Evolutionary conservation across 2,113 vertebrate species (phyloP), one percentile per base, ranked within the genome.

Genomic region (Epinephelus fuscoguttatus): DNA sequence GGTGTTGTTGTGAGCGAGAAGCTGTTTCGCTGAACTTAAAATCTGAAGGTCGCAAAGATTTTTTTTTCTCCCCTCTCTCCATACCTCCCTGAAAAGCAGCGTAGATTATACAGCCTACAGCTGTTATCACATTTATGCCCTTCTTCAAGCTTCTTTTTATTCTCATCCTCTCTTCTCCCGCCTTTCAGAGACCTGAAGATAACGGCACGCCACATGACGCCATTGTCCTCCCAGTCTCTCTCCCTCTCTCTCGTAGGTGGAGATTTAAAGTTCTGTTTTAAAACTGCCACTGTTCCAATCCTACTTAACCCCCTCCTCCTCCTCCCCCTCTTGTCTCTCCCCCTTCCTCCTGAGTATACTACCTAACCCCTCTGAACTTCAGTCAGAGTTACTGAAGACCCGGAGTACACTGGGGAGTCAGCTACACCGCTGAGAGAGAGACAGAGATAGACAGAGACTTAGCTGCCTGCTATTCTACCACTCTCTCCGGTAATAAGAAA

Each of bases 201-300:
- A 94, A 92, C 91, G 85, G 86, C 87, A 78, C 84, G 70, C 89
- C 84, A 79, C 90, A 88, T 93, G 92, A 92, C 72, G 91, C 91
- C 90, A 92, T 93, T 92, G 91, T 93, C 92, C 88, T 87, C 88
- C 80, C 42, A 45, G 42, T 45, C 85, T 60, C 81, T 83, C 52
- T 60, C 75, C n/a, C 42, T 71, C 69, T 78, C 83, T 87, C 76
- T 92, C 90, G 88, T 94, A 94, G 93, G 93, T 94, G 88, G 91
- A 94, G 92, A 95, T 94, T 95, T 95, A 94, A 94, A 95, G 94
- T 95, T 94, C 91, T 92, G 91, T 90, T 94, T 94, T 92, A 94
- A 95, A 94, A 92, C 92, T 88, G 89, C 91, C 91, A 93, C 91
- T 89, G 88, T 89, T 89, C 91, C 93, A 95, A 94, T 95, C 94